A percentile compares a stretch with the other conserved stretches of the same genome.
These are phyloP conservation scores for Muscicapa striata DNA, from an alignment of 2,797 vertebrate genomes.

Conservation along the genomic window DNA sequence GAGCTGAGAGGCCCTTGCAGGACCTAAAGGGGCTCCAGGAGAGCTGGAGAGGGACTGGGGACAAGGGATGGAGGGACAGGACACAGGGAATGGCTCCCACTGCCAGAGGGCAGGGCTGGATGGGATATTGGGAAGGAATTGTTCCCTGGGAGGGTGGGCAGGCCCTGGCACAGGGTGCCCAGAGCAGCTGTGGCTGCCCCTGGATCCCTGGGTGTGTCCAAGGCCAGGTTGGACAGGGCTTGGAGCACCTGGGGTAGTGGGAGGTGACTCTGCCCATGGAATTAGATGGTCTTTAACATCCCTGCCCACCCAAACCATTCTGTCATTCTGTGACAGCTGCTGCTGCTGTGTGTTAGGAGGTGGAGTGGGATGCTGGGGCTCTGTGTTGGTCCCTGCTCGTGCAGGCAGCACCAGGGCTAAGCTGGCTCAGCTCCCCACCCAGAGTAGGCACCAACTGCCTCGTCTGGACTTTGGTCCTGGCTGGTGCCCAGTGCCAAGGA, in stretches of 20 bases:
- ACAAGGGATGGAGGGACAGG: neutral
- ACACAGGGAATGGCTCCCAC: neutral
- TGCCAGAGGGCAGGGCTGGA: neutral
- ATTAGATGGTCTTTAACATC: too few species aligned
- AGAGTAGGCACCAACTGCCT: too few species aligned
- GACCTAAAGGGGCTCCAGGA: neutral
- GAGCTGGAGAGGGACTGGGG: neutral
- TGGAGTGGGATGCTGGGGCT: too few species aligned
- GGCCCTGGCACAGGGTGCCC: neutral
- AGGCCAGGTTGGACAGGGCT: neutral
- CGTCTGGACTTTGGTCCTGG: too few species aligned
- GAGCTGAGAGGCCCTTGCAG: fast-evolving
- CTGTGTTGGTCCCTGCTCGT: too few species aligned
- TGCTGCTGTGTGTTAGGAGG: too few species aligned
- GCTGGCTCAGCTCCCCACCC: too few species aligned
- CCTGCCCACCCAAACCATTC: too few species aligned
- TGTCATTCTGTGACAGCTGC: too few species aligned
- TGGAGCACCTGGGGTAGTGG: neutral
- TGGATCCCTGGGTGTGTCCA: neutral
- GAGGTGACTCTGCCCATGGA: neutral
- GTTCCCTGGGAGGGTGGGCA: neutral
- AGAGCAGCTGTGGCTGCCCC: neutral
- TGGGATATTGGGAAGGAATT: neutral
- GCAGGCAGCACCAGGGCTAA: too few species aligned
- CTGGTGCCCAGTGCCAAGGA: neutral